Conservation (phyloP, 2,888 invertebrate genomes). For the Ichneumoninae sp. region DNA sequence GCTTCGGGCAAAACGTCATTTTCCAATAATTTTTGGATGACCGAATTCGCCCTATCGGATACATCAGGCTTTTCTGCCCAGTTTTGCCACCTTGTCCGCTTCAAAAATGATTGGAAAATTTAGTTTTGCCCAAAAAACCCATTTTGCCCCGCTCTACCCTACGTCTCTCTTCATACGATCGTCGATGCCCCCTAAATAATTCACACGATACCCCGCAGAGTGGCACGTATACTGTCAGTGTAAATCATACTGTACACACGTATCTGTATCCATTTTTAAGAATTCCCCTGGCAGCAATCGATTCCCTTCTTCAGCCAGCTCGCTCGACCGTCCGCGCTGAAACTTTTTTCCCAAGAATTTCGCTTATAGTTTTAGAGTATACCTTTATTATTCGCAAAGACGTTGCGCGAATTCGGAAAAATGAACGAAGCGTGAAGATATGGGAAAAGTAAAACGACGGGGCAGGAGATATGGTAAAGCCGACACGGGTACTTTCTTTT, state of each 20-base stretch:
- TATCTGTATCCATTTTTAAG: slow-evolving; percentile 27
- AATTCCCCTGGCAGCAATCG: slow-evolving; percentile 53
- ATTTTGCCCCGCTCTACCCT: too few species aligned
- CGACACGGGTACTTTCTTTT: slow-evolving; percentile 1
- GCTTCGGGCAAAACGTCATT: too few species aligned
- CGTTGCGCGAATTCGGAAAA: background rate
- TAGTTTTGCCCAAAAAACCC: too few species aligned
- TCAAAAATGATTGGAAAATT: too few species aligned
- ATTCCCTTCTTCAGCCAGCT: slow-evolving; percentile 34
- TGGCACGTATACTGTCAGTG: background rate
- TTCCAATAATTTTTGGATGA: too few species aligned
- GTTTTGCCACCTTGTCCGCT: too few species aligned
- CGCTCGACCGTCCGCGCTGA: slow-evolving; percentile 22
- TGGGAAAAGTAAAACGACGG: background rate
- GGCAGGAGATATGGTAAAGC: slow-evolving; percentile 25
- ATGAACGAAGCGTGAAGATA: slow-evolving; percentile 17
- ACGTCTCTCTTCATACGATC: slow-evolving; percentile 22
- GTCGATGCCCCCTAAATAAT: slow-evolving; percentile 62
- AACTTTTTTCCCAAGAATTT: slow-evolving; percentile 31
- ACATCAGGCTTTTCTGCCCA: too few species aligned
- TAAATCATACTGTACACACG: slow-evolving; percentile 21
- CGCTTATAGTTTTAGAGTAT: slow-evolving; percentile 27
- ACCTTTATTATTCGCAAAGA: slow-evolving; percentile 41
- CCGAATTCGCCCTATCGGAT: too few species aligned
- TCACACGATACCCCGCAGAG: slow-evolving; percentile 35